A percentile compares a stretch with the other conserved stretches of the same genome.
Evolutionary conservation across 2,888 invertebrate genomes (phyloP).

Genomic region (Cloeon dipterum): DNA sequence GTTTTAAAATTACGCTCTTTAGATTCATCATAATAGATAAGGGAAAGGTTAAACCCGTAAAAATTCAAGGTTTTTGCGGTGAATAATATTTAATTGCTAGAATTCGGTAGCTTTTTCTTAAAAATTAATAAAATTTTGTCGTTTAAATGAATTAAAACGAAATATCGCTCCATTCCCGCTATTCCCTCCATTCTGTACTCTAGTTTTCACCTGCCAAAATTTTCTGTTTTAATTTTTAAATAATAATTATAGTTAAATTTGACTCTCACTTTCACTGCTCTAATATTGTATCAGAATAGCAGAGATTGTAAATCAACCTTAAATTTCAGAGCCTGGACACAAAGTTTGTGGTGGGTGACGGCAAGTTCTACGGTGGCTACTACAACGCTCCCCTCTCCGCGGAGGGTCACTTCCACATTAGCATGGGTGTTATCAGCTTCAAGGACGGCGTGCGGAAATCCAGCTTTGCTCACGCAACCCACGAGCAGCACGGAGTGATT

Average conservation of each 20-base stretch:
- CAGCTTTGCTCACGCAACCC: slow-evolving; percentile 34
- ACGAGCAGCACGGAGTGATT: slow-evolving; percentile 21
- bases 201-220: too few relatives aligned
- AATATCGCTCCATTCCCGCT: too few relatives aligned
- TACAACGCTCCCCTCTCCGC: slow-evolving; percentile 49
- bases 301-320: background rate
- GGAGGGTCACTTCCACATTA: slow-evolving; percentile 36
- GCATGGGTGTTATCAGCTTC: slow-evolving; percentile 45
- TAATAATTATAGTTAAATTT: background rate
- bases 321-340: slow-evolving; percentile 23
- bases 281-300: background rate
- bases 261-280: too few relatives aligned
- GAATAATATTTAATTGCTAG: too few relatives aligned
- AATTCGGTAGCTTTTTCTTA: too few relatives aligned
- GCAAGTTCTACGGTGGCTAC: slow-evolving; percentile 43
- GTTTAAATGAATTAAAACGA: slow-evolving; percentile 1
- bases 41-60: too few relatives aligned
- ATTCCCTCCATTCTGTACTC: too few relatives aligned
- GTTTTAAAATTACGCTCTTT: background rate
- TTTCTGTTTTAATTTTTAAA: too few relatives aligned
- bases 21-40: too few relatives aligned
- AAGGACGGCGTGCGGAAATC: slow-evolving; percentile 37
- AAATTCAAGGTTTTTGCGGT: too few relatives aligned
- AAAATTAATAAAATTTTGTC: too few relatives aligned
- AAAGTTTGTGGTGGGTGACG: slow-evolving; percentile 57